Percentiles rank a stretch among this genome's conserved stretches.
phyloP scores from a whole-genome alignment of 2,888 invertebrate species.

The Rugalucina vietnamica region DNA sequence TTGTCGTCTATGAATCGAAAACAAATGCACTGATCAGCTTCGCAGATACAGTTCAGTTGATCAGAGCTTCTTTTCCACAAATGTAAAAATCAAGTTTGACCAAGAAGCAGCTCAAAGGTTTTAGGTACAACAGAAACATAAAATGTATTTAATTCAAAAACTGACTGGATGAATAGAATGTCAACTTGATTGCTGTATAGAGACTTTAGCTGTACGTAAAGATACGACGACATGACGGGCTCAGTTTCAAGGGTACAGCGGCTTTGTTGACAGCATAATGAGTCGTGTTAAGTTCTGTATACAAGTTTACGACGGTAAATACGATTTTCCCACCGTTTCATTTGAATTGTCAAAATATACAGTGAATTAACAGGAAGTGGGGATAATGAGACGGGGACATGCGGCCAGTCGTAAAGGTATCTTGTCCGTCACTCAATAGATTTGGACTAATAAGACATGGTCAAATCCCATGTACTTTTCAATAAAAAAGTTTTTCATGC shows the following conservation, averaged over 20 bases:
- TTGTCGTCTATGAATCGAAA: too few species aligned
- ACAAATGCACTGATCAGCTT: too few species aligned
- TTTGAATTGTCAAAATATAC: slow-evolving; percentile 12
- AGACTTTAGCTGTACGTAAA: background rate
- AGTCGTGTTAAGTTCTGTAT: slow-evolving; percentile 55
- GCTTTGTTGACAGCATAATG: slow-evolving; percentile 53
- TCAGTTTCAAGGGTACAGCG: slow-evolving; percentile 1
- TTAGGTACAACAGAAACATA: slow-evolving; percentile 11
- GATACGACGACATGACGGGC: background rate
- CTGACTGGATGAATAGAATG: slow-evolving; percentile 12
- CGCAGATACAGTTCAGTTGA: too few species aligned
- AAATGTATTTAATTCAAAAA: slow-evolving; percentile 5
- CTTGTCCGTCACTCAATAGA: slow-evolving; percentile 7
- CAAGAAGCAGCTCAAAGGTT: too few species aligned
- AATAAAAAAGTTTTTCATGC: slow-evolving; percentile 6
- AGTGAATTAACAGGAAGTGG: slow-evolving; percentile 8
- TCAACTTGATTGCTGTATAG: background rate
- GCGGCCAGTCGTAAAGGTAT: slow-evolving; percentile 11
- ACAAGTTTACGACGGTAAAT: slow-evolving; percentile 50
- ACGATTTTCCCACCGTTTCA: slow-evolving; percentile 57
- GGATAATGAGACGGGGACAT: background rate
- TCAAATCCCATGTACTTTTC: background rate
- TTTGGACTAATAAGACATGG: slow-evolving; percentile 3
- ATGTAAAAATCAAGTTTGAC: too few species aligned
- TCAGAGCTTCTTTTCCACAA: too few species aligned